Evolutionary conservation across 1,140 invertebrate genomes (phyloP).

Genomic region (Adelges cooleyi): DNA sequence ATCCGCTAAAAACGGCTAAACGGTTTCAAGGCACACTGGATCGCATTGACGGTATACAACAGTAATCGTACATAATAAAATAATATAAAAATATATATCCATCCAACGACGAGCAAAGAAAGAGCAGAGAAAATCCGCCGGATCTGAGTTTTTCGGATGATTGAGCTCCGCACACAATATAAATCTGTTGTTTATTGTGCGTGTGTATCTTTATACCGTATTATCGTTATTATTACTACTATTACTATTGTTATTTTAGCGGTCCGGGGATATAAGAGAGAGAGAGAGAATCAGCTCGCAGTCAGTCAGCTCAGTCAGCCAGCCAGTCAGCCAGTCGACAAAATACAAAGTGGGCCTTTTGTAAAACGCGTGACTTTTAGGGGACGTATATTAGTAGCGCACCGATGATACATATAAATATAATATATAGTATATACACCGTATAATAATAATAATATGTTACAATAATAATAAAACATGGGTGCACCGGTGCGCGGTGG

Average conservation of each 20-base stretch:
- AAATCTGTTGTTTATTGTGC: slow-evolving; percentile 28
- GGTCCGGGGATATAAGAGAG: too few relatives aligned
- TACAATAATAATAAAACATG: not conserved
- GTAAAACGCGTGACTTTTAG: slow-evolving; percentile 23
- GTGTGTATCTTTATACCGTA: slow-evolving; percentile 24
- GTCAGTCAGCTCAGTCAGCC: not conserved
- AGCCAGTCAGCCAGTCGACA: not conserved
- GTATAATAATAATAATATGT: slow-evolving; percentile 16
- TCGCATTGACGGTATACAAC: too few relatives aligned
- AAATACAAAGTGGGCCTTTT: slow-evolving; percentile 24
- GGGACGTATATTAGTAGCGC: slow-evolving; percentile 23
- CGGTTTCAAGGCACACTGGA: not conserved
- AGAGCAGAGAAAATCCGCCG: slow-evolving; percentile 1
- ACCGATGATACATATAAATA: not conserved
- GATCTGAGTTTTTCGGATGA: slow-evolving; percentile 26
- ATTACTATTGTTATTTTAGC: slow-evolving; percentile 13
- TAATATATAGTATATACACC: too few relatives aligned
- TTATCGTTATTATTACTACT: slow-evolving; percentile 20
- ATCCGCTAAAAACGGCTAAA: slow-evolving; percentile 15
- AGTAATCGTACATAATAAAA: too few relatives aligned
- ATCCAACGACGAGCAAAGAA: not conserved
- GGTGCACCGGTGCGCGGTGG: not conserved
- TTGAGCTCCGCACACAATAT: slow-evolving; percentile 26
- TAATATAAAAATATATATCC: too few relatives aligned
- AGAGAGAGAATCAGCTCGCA: not conserved